Evolutionary conservation across 2,888 invertebrate genomes (phyloP), one percentile per base, ranked within the genome.

Genomic region (Scrobipalpa costella): DNA sequence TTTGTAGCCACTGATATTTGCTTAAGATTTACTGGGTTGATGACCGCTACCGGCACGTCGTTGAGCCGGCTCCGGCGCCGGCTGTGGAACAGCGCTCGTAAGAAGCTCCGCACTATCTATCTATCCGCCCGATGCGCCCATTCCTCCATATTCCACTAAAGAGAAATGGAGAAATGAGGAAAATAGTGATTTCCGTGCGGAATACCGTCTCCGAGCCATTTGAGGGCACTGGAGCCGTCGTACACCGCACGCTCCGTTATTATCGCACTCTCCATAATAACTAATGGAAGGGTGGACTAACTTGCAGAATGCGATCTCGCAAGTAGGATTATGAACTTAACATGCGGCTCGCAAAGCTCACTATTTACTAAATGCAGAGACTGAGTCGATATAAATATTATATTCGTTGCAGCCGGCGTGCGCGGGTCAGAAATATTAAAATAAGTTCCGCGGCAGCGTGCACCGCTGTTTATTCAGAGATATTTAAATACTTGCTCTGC

Each of bases 371-470:
- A 44, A 44, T n/a, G 44, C 44, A 1, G 44, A 9, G 9, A n/a
- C 44, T 44, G n/a, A 44, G 5, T 44, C 44, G n/a, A 44, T 44
- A 44, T 44, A 44, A 44, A 44, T 44, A 44, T 44, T 44, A 44
- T 44, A 44, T 44, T n/a, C 44, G 44, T 15, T 44, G 44, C 44
- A 44, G 44, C 44, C 15, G 44, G 44, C 44, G 44, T 15, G 21
- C 19, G 19, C 50, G 50, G 21, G 50, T 19, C 50, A 52, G 50
- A 52, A 44, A 52, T 52, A 52, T 52, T 52, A 52, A 52, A 52
- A 52, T 52, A 52, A 52, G 50, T 52, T 21, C 11, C 21, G 50
- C 50, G 50, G 21, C 50, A 49, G 19, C 49, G 21, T 52, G 44
- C 11, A 21, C 13, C 50, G 13, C 21, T 52, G 21, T 52, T 52